Evolutionary conservation across 2,888 invertebrate species (phyloP), one percentile per base, ranked within the genome.

Genomic region (Aproaerema taeniolella): DNA sequence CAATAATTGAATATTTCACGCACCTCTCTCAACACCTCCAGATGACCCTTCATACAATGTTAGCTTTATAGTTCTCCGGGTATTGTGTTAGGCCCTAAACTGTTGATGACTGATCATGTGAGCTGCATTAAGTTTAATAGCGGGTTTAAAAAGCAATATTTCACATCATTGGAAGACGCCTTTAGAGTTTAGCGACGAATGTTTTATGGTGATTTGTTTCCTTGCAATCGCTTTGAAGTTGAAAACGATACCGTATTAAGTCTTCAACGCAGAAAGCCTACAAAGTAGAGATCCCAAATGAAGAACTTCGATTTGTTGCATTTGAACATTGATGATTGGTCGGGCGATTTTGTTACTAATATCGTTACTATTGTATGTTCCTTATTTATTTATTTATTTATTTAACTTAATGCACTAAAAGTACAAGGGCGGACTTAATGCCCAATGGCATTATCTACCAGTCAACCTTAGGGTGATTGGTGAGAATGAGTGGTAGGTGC

Each of bases 151-250:
- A 79, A 77, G 81, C 77, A 63, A 83, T 86, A 86, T 81, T 77
- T 86, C 75, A 82, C 75, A 71, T 79, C 71, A 72, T 79, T 76
- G 67, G 60, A 69, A 59, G 70, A 72, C 72, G 63, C 72, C 79
- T 79, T 71, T 63, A 64, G 69, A 55, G 73, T 70, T 73, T 73
- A 68, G 73, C 67, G 73, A 61, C 67, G 61, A 66, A 67, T 64
- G 67, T 80, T 83, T 82, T 86, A 86, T 85, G 83, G 66, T 86
- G 85, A 86, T 85, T 85, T 83, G 83, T 81, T 85, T 80, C 75
- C 75, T 67, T 77, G 74, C 72, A 68, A 64, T 65, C 67, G 57
- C 59, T 67, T 65, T 38, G 32, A 32, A 13, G 29, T 20, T 58
- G 58, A 61, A 52, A 63, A 56, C 54, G 64, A 66, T 56, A 58